phyloP scores from a whole-genome alignment of 2,797 vertebrate genomes.

The Schizothorax lantsangensis region DNA sequence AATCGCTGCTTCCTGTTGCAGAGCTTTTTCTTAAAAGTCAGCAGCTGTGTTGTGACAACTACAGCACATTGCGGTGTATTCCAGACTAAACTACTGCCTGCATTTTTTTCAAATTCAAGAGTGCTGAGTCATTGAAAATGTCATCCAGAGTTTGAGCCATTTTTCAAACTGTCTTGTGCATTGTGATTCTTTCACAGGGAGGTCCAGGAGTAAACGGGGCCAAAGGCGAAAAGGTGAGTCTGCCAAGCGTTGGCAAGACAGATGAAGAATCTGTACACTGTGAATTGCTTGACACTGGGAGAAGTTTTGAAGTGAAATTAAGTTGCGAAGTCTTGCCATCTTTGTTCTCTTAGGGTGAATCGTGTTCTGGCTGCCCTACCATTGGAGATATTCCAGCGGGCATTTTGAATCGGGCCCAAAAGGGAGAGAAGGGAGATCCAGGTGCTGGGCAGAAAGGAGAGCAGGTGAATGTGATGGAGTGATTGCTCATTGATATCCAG shows the following conservation, averaged over 20 bases:
- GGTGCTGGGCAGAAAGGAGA: slow-evolving; percentile 74
- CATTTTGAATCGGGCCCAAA: slow-evolving; percentile 46
- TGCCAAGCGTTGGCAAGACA: slow-evolving; percentile 2
- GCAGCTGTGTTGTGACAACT: slow-evolving; percentile 35
- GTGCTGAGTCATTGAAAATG: slow-evolving; percentile 27
- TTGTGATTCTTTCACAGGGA: slow-evolving; percentile 60
- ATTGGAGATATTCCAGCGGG: slow-evolving; percentile 64
- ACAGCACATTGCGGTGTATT: slow-evolving; percentile 4
- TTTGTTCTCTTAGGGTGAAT: slow-evolving; percentile 81
- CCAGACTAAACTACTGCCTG: slow-evolving; percentile 24
- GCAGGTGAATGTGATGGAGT: slow-evolving; percentile 68
- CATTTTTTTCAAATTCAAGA: slow-evolving; percentile 32
- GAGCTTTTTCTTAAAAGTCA: slow-evolving; percentile 17
- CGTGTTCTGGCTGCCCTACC: slow-evolving; percentile 81
- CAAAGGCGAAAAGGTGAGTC: slow-evolving; percentile 68
- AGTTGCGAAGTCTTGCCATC: neutral
- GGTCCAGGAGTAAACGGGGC: slow-evolving; percentile 56
- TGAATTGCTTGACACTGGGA: neutral
- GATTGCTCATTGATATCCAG: neutral
- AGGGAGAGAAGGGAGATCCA: slow-evolving; percentile 69
- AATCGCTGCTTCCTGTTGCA: slow-evolving; percentile 7
- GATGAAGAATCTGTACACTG: slow-evolving; percentile 31
- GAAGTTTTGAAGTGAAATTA: neutral
- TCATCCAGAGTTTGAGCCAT: slow-evolving; percentile 15
- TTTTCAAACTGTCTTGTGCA: slow-evolving; percentile 1